These are phyloP conservation scores for Strongylocentrotus purpuratus DNA, from an alignment of 35 echinoderm and acorn worm species.

Conservation along the genomic window DNA sequence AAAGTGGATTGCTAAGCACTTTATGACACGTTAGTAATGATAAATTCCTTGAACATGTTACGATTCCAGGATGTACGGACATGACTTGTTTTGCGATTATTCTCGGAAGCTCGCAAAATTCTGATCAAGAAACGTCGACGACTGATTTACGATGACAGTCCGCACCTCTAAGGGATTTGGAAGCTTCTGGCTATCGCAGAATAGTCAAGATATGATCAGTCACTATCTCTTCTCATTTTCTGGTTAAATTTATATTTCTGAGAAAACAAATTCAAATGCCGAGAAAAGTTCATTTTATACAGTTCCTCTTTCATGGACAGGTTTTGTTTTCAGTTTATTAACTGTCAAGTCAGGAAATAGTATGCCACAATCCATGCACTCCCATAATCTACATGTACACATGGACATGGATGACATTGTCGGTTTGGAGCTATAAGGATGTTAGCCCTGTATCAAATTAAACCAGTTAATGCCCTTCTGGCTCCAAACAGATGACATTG, in stretches of 20 bases:
- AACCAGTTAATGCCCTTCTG: too few species aligned
- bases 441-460: too few species aligned
- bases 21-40: not conserved
- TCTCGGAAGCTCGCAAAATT: not conserved
- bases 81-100: not conserved
- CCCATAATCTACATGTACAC: too few species aligned
- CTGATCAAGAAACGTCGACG: not conserved
- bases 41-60: not conserved
- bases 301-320: too few species aligned
- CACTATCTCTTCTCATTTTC: not conserved
- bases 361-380: too few species aligned
- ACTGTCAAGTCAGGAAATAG: too few species aligned
- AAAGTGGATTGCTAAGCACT: not conserved
- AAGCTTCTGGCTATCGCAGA: not conserved
- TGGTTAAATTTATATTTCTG: not conserved
- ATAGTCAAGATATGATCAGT: not conserved
- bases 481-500: too few species aligned
- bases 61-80: not conserved
- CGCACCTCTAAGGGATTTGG: not conserved
- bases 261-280: not conserved
- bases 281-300: too few species aligned
- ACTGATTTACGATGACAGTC: not conserved
- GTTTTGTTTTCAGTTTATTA: too few species aligned
- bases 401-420: too few species aligned
- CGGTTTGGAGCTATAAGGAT: too few species aligned